Evolutionary conservation across 2,888 invertebrate species (phyloP).

Genomic region (Ephialtes manifestator): DNA sequence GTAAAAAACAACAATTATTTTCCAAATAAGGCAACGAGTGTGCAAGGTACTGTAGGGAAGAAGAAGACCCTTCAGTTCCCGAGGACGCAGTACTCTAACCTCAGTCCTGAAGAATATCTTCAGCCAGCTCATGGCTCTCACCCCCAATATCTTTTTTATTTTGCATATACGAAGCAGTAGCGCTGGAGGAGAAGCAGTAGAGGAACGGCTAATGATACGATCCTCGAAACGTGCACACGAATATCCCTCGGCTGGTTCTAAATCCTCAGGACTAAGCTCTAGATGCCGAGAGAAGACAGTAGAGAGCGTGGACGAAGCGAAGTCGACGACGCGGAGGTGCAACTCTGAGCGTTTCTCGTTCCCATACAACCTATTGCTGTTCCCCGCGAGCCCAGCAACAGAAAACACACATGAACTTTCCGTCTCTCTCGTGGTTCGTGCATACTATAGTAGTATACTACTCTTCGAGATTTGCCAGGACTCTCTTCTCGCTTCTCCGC

Average conservation of each 20-base stretch:
- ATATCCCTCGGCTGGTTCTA: constrained; percentile 69
- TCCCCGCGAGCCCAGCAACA: constrained; percentile 49
- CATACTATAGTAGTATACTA: constrained; percentile 56
- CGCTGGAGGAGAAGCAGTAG: not conserved
- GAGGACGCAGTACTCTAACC: not conserved
- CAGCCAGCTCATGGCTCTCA: not conserved
- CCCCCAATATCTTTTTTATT: constrained; percentile 6
- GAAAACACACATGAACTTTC: constrained; percentile 54
- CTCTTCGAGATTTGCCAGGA: constrained; percentile 59
- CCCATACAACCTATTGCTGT: constrained; percentile 52
- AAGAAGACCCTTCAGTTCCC: not conserved
- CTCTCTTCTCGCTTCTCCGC: constrained; percentile 47
- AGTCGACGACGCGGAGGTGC: constrained; percentile 38
- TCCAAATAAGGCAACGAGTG: not conserved
- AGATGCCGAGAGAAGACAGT: constrained; percentile 53
- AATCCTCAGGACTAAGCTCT: constrained; percentile 52
- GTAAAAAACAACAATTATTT: not conserved
- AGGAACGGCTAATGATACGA: constrained; percentile 68
- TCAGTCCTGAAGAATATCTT: not conserved
- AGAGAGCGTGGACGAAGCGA: constrained; percentile 21
- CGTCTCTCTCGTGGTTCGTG: constrained; percentile 52
- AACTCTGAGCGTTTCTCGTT: constrained; percentile 51
- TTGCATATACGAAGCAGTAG: constrained; percentile 13
- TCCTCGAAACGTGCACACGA: constrained; percentile 72
- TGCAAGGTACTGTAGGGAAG: not conserved